Conservation (phyloP, 2,888 invertebrate species). For the Nymphalis c-album region DNA sequence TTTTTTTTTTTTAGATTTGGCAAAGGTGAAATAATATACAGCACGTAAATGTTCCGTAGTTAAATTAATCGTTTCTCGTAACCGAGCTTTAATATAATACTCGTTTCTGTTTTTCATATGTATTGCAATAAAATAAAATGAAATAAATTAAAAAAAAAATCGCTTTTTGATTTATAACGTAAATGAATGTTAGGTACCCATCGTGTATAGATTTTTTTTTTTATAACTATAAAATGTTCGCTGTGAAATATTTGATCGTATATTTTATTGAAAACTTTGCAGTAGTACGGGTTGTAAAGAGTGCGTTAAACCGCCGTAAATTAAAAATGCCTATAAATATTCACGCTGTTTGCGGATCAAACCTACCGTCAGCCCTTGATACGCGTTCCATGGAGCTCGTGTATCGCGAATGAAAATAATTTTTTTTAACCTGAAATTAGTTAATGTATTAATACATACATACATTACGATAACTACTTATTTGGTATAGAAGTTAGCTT, state of each 20-base stretch:
- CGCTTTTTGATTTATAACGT: not conserved
- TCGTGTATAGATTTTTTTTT: slow-evolving; percentile 1
- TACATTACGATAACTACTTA: not conserved
- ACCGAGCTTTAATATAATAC: too few species aligned
- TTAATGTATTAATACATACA: not conserved
- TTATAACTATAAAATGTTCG: slow-evolving; percentile 14
- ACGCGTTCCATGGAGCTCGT: slow-evolving; percentile 24
- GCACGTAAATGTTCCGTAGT: too few species aligned
- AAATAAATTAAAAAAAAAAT: not conserved
- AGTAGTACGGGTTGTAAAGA: slow-evolving; percentile 55
- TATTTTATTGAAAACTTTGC: slow-evolving; percentile 51
- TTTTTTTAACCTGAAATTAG: not conserved
- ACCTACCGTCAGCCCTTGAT: slow-evolving; percentile 31
- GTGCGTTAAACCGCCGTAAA: slow-evolving; percentile 57
- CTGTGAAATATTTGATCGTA: slow-evolving; percentile 37
- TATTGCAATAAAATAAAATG: not conserved
- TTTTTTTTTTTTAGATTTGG: too few species aligned
- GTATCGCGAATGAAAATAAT: slow-evolving; percentile 16
- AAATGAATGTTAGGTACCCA: slow-evolving; percentile 6
- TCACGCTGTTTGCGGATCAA: slow-evolving; percentile 45
- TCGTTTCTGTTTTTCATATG: not conserved
- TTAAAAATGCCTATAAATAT: slow-evolving; percentile 59
- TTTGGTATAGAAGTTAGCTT: not conserved
- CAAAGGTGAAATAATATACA: too few species aligned
- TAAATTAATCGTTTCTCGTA: too few species aligned